Base-by-base conservation (phyloP, 2,888 invertebrate genomes). In the Epistrophe eligans region DNA sequence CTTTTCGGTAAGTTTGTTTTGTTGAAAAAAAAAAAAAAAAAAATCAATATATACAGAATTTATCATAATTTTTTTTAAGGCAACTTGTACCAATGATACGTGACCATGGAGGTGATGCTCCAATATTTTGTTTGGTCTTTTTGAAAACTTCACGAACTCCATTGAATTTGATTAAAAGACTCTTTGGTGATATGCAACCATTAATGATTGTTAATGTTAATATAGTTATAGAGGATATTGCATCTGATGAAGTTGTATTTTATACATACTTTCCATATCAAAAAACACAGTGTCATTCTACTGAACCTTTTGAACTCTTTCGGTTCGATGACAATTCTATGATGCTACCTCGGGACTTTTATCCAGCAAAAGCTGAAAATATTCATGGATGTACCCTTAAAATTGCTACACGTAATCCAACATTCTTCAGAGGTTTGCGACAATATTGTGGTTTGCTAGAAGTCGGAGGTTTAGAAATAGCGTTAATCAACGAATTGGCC, bases 141-240 rank as follows among this genome's bases (percentile, higher is more conserved):
- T 10, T 64, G 15, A 64, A 43, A 64, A n/a, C 45, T 1, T 10
- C 19, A 11, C 4, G 7, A 4, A n/a, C 9, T 24, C 11, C 24
- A 0, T 10, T 45, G 1, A 28, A 64, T 15, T 43, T 62, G 15
- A 45, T 45, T 28, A 7, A 28, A 11, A 64, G 2, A n/a, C 15
- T 64, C 9, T 28, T 64, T 11, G n/a, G 5, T 45, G n/a, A 45
- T 0, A 64, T 64, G 64, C 11, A 28, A 0, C 2, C n/a, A 2
- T 45, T 64, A 15, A 28, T 28, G n/a, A 28, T 64, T 64, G 64
- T 45, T 11, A 43, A 64, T 28, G 7, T 64, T 4, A 64, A 64
- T 28, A 32, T 64, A 0, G 2, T 64, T 1, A 45, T 45, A 6
- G 64, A 64, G 5, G 64, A 64, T 11, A 13, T 6, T n/a, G 4